Evolutionary conservation across 2,888 invertebrate species (phyloP).

Genomic region (Bursaphelenchus okinawaensis): DNA sequence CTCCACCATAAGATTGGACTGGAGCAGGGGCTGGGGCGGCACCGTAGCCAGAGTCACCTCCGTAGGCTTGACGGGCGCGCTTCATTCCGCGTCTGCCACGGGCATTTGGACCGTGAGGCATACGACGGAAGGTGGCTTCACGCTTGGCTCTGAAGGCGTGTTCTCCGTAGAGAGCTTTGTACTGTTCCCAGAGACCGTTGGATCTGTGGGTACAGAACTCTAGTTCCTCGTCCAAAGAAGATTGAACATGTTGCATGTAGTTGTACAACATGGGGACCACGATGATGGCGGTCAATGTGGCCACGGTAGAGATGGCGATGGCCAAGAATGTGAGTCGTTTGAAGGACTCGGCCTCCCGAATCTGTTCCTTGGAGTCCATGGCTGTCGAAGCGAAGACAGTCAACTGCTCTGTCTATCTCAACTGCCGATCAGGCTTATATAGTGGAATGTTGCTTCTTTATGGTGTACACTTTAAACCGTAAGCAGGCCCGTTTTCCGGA

Average conservation of each 20-base stretch:
- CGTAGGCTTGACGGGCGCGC: not conserved
- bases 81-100: not conserved
- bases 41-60: not conserved
- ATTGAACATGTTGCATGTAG: conserved; percentile 55
- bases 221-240: conserved; percentile 47
- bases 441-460: not conserved
- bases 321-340: conserved; percentile 24
- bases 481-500: not conserved
- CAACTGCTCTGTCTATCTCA: not conserved
- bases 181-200: conserved; percentile 45
- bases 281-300: conserved; percentile 41
- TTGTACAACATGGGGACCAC: conserved; percentile 54
- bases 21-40: conserved; percentile 1
- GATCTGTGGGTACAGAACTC: conserved; percentile 51
- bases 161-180: conserved; percentile 1
- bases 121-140: not conserved
- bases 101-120: not conserved
- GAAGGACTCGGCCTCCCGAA: conserved; percentile 15
- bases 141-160: not conserved
- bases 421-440: not conserved
- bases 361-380: conserved; percentile 10
- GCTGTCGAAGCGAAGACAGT: not conserved
- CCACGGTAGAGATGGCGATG: conserved; percentile 41
- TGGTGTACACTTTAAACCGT: not conserved
- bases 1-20: not conserved